Conservation (phyloP, 2,113 vertebrate genomes). For the Eubucco bourcierii region DNA sequence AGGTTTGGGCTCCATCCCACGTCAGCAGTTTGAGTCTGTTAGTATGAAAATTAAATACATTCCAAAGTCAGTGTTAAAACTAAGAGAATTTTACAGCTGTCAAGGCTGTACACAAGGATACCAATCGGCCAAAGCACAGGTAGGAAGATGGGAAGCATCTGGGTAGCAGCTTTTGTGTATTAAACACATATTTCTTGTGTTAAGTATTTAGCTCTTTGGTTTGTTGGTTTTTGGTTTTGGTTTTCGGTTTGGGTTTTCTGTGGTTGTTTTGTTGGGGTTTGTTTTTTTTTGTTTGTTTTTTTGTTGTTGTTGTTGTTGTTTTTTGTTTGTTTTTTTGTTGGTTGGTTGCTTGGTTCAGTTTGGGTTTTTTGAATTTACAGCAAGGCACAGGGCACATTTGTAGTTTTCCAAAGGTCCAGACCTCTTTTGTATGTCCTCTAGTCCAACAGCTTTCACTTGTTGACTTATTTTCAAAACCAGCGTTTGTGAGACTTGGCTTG, state of each 20-base stretch:
- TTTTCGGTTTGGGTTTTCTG: no score
- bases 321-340: no score
- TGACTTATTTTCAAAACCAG: not conserved
- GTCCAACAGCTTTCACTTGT: not conserved
- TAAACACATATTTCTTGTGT: not conserved
- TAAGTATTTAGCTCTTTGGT: not conserved
- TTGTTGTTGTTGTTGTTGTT: no score
- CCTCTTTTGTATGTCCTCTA: accelerated
- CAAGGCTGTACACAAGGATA: not conserved
- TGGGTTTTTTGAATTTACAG: not conserved
- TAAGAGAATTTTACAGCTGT: not conserved
- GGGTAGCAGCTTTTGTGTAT: not conserved
- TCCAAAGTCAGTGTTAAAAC: slow-evolving; percentile 16
- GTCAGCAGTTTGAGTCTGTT: slow-evolving; percentile 2
- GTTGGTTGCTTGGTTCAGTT: no score
- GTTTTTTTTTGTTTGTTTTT: no score
- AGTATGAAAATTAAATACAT: slow-evolving; percentile 12
- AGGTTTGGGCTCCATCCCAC: not conserved
- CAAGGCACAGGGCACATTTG: not conserved
- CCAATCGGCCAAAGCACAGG: not conserved
- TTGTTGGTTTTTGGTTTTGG: no score
- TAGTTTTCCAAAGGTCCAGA: not conserved
- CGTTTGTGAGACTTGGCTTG: not conserved
- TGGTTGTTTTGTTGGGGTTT: no score
- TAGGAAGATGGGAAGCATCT: not conserved